Conservation (phyloP, 2,113 vertebrate genomes). For the Megalops atlanticus region DNA sequence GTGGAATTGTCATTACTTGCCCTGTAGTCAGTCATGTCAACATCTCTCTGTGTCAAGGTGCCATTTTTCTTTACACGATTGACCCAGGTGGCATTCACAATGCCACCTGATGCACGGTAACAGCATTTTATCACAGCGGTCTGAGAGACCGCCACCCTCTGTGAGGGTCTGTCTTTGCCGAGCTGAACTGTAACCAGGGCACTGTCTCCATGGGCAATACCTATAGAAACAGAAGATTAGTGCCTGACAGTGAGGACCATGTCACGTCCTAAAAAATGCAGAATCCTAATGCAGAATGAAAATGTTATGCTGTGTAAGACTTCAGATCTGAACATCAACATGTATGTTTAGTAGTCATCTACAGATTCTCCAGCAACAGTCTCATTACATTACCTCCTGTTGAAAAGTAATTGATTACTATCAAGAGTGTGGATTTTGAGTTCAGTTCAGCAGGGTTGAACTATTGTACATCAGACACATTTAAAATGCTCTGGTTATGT, state of each 20-base stretch:
- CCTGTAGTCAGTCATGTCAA: accelerated
- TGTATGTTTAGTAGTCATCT: too few relatives aligned
- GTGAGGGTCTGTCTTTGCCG: slow-evolving; percentile 38
- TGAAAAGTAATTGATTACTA: too few relatives aligned
- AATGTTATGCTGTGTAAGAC: neutral
- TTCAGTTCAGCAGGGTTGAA: too few relatives aligned
- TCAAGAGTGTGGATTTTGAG: neutral
- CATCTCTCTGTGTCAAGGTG: accelerated
- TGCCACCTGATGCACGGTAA: accelerated
- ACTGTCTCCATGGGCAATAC: neutral
- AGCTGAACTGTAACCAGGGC: neutral
- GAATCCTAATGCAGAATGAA: neutral
- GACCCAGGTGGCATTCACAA: accelerated
- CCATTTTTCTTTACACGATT: accelerated
- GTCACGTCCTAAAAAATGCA: neutral
- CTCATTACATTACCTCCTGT: too few relatives aligned
- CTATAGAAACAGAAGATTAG: slow-evolving; percentile 40
- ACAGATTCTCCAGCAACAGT: neutral
- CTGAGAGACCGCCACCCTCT: neutral
- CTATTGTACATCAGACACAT: too few relatives aligned
- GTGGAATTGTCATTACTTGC: neutral
- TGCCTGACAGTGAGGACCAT: neutral
- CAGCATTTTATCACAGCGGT: slow-evolving; percentile 49
- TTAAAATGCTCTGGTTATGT: neutral
- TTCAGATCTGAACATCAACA: neutral